Conservation (phyloP, 1,140 invertebrate genomes). For the Drosophila pandora region DNA sequence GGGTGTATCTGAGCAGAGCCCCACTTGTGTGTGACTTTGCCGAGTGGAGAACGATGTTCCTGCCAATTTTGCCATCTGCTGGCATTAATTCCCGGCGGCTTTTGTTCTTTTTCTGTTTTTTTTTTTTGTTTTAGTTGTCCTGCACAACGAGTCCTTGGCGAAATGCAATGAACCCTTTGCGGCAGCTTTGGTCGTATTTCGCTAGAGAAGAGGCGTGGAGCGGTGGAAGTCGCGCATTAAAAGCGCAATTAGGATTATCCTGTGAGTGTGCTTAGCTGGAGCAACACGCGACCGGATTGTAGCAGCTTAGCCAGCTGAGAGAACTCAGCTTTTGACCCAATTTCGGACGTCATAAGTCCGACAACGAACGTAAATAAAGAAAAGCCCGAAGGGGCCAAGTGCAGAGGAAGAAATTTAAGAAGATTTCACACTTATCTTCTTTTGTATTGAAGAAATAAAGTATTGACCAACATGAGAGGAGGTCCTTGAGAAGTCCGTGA, state of each 20-base stretch:
- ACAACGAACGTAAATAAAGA: conserved; percentile 11
- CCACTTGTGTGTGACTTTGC: conserved; percentile 26
- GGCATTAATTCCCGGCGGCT: conserved; percentile 36
- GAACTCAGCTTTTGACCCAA: conserved; percentile 63
- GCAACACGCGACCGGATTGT: conserved; percentile 21
- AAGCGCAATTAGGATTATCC: conserved; percentile 70
- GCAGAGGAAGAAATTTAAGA: conserved; percentile 9
- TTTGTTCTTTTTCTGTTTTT: not conserved
- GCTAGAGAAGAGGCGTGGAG: not conserved
- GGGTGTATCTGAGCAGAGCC: not conserved
- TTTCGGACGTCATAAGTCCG: conserved; percentile 38
- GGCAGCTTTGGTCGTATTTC: conserved; percentile 13
- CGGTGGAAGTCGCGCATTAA: conserved; percentile 11
- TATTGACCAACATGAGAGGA: no score
- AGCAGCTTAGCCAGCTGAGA: conserved; percentile 32
- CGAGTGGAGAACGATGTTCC: conserved; percentile 31
- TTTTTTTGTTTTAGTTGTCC: not conserved
- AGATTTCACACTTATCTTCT: no score
- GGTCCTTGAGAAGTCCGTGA: no score
- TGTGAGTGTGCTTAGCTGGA: conserved; percentile 48
- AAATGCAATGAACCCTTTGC: conserved; percentile 62
- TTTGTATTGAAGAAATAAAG: no score
- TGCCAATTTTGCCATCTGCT: conserved; percentile 31
- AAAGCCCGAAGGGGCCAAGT: conserved; percentile 3
- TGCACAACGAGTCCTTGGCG: conserved; percentile 51